Evolutionary conservation across 2,113 vertebrate genomes (phyloP), one percentile per base, ranked within the genome.

Genomic region (Tonatia bakeri): DNA sequence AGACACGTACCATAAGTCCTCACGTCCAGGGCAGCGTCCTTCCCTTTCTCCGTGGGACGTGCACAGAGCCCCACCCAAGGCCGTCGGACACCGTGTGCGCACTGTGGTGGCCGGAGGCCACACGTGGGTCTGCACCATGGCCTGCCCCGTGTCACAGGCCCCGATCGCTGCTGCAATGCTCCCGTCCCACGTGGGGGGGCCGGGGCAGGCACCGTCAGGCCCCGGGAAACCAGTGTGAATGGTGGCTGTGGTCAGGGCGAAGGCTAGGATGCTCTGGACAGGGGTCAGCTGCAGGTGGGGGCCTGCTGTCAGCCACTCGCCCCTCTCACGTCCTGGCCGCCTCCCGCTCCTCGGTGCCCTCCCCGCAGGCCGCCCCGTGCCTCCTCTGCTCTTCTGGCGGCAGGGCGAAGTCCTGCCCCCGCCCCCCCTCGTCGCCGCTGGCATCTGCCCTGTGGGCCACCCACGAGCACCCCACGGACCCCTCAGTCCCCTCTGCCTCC

Each of bases 141-240:
- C 0, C 3, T 0, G 20, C 61, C 5, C n/a, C 8, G 20, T 2
- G 7, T 56, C 54, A 59, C 56, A 5, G 43, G 43, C 43, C 6
- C 43, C 43, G 43, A 7, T 43, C 43, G 6, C 43, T 43, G 0
- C 36, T 0, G 3, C 3, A 1, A 8, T 6, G 12, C 59, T 2
- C 22, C 40, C 31, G 52, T 4, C 12, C 67, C 5, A 2, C 6
- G 15, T 19, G 9, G 22, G 13, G 33, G 14, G 73, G 65, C 12
- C 4, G 3, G 56, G 80, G 13, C 45, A 26, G 59, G 59, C 22
- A 0, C 0, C 0, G 20, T 12, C 4, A 0, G 0, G 1, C 40
- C 38, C 38, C 1, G 0, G 33, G 38, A 36, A 13, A 3, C 84
- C 17, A 1, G 15, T 36, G 1, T 19, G 2, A 59, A 8, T 59